phyloP scores from a whole-genome alignment of 2,888 invertebrate species.

The Cylloceria caligata region DNA sequence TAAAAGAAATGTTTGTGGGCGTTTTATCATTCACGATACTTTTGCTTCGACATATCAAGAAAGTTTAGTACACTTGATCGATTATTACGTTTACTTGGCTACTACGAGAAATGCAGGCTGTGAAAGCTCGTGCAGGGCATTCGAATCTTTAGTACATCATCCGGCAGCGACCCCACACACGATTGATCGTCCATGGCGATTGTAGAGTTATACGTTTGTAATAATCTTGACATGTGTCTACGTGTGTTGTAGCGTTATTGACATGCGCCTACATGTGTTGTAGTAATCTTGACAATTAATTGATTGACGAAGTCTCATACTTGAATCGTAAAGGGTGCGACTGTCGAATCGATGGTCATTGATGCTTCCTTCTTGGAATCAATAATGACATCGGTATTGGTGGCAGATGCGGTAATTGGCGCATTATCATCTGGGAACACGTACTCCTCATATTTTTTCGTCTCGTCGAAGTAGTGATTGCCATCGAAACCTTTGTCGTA shows the following conservation, averaged over 20 bases:
- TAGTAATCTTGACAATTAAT: not conserved
- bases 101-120: not conserved
- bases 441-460: slow-evolving; percentile 76
- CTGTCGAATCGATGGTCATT: slow-evolving; percentile 71
- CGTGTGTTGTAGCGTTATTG: too few relatives aligned
- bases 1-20: not conserved
- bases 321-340: slow-evolving; percentile 45
- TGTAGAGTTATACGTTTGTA: slow-evolving; percentile 20
- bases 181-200: slow-evolving; percentile 39
- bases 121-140: slow-evolving; percentile 35
- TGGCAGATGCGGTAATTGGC: slow-evolving; percentile 55
- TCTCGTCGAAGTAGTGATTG: slow-evolving; percentile 71
- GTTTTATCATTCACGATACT: not conserved
- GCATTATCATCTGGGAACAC: slow-evolving; percentile 74
- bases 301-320: slow-evolving; percentile 13
- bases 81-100: slow-evolving; percentile 21
- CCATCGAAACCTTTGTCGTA: slow-evolving; percentile 68
- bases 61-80: not conserved
- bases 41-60: slow-evolving; percentile 4
- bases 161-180: slow-evolving; percentile 27
- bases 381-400: slow-evolving; percentile 59
- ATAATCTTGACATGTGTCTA: not conserved
- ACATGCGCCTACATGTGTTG: too few relatives aligned
- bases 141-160: slow-evolving; percentile 28
- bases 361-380: slow-evolving; percentile 67